Conservation (phyloP, 2,113 vertebrate species). For the Chauna torquata region DNA sequence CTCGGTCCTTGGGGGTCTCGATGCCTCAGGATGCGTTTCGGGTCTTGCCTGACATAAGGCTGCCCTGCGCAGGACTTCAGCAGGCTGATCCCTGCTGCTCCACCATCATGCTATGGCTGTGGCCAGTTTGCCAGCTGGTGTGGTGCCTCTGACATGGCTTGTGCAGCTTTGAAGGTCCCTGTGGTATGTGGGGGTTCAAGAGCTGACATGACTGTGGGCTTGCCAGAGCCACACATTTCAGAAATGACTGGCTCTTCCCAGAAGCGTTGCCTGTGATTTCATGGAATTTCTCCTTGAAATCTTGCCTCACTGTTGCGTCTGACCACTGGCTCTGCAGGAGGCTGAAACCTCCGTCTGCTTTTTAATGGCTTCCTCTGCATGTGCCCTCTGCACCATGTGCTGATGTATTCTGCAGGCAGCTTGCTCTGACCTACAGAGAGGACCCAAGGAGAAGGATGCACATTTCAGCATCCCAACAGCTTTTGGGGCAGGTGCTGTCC, state of each 20-base stretch:
- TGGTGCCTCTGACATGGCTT: not conserved
- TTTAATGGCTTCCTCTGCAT: not conserved
- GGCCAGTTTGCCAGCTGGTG: not conserved
- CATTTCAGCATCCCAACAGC: fast-evolving
- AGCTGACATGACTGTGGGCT: not conserved
- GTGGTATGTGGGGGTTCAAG: not conserved
- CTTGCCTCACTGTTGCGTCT: not conserved
- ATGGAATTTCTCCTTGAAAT: not conserved
- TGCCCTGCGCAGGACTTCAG: not conserved
- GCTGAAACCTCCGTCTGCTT: not conserved
- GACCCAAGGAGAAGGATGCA: not conserved
- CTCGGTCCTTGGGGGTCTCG: not conserved
- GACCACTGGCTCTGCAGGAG: not conserved
- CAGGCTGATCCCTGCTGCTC: not conserved
- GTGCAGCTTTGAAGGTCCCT: not conserved
- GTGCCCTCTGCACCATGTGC: fast-evolving
- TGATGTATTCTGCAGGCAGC: not conserved
- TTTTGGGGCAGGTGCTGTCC: not conserved
- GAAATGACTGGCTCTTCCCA: not conserved
- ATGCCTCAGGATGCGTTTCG: fast-evolving
- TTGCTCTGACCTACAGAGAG: not conserved
- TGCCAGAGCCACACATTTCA: not conserved
- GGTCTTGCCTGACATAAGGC: not conserved
- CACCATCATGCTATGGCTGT: not conserved
- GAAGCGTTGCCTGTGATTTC: not conserved